Evolutionary conservation across 2,113 vertebrate species (phyloP).

Genomic region (Hippocampus comes): DNA sequence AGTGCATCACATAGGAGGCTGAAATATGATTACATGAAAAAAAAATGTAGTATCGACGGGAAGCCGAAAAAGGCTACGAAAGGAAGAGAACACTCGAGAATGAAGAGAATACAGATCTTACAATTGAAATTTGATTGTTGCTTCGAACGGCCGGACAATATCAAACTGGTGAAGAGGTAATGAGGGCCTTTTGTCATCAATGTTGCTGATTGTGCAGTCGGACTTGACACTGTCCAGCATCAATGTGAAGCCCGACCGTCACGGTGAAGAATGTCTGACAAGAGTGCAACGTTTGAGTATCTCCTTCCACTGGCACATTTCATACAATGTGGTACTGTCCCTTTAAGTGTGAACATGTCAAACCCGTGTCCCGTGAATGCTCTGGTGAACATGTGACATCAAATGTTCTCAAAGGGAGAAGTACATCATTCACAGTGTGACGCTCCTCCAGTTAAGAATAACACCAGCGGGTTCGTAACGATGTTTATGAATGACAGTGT

Average conservation of each 20-base stretch:
- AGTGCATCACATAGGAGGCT: not conserved
- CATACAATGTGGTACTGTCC: not conserved
- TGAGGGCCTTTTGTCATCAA: not conserved
- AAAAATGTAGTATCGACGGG: no score
- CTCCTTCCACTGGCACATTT: not conserved
- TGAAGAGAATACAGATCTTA: not conserved
- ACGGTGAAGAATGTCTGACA: not conserved
- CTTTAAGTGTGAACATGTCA: not conserved
- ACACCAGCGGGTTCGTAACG: not conserved
- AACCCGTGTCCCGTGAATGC: not conserved
- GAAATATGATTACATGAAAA: not conserved
- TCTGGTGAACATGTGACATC: not conserved
- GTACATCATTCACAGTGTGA: not conserved
- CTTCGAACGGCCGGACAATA: not conserved
- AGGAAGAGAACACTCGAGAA: no score
- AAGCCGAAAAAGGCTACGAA: no score
- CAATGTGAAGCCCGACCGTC: not conserved
- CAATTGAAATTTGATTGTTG: no score
- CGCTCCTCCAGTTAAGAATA: not conserved
- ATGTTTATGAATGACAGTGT: conserved; percentile 9
- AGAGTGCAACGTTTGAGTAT: not conserved
- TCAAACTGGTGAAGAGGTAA: not conserved
- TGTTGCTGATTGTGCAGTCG: not conserved
- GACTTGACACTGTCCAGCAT: not conserved
- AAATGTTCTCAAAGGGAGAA: not conserved